Conservation (phyloP, 2,888 invertebrate species). For the Hirtodrosophila alboralis region DNA sequence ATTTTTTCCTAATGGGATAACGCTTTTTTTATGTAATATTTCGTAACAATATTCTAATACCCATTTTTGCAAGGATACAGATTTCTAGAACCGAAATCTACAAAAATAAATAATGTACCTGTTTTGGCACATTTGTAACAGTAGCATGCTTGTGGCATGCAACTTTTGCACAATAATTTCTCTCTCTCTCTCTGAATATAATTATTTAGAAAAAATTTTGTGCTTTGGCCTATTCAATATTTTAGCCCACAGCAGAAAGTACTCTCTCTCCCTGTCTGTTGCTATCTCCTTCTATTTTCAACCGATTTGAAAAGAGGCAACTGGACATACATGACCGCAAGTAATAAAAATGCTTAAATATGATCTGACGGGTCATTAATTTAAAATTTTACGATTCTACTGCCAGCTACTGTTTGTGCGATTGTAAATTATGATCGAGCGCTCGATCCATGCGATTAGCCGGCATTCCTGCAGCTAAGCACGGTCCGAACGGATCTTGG, state of each 20-base stretch:
- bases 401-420: conserved; percentile 81
- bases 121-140: not conserved
- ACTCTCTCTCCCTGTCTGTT: conserved; percentile 23
- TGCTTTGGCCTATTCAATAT: conserved; percentile 43
- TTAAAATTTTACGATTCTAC: conserved; percentile 79
- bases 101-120: too few species aligned
- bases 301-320: not conserved
- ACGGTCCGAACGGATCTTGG: conserved; percentile 1
- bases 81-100: too few species aligned
- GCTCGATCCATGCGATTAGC: conserved; percentile 58
- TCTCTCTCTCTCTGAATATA: conserved; percentile 35
- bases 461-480: conserved; percentile 53
- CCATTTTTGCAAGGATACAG: too few species aligned
- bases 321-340: conserved; percentile 24
- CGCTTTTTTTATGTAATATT: too few species aligned
- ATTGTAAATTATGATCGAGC: conserved; percentile 81
- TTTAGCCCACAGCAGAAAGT: conserved; percentile 21
- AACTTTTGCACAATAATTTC: conserved; percentile 28
- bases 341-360: conserved; percentile 82
- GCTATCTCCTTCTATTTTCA: too few species aligned
- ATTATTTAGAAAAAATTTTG: conserved; percentile 66
- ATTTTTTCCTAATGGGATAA: too few species aligned
- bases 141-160: not conserved
- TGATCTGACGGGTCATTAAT: conserved; percentile 83
- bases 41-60: too few species aligned